Evolutionary conservation across 2,797 vertebrate genomes (phyloP), one percentile per base, ranked within the genome.

Genomic region (Rhynchotus rufescens): DNA sequence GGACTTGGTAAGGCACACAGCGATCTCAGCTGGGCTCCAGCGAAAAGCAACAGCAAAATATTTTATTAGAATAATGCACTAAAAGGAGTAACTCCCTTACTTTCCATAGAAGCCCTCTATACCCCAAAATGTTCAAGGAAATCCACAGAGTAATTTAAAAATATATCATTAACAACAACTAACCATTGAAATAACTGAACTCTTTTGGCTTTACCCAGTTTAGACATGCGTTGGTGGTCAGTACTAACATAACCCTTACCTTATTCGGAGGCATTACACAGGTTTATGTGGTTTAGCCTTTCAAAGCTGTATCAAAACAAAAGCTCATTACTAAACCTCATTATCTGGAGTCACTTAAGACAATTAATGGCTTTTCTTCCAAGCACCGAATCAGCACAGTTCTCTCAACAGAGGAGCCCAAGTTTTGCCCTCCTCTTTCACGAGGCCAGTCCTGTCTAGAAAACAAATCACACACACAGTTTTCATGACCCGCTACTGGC

Each of bases 231-330:
- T 15, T 60, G 47, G 30, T 75, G 65, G 16, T 14, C 6, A 88
- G 74, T 62, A 65, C 47, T 68, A 89, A 90, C 11, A 11, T 76
- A 68, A 84, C 65, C 72, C 42, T 7, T 87, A 80, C 49, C 57
- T 89, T 91, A 80, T 66, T 30, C 56, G 25, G 56, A 62, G 67
- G 78, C 47, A 84, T 91, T 88, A 80, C 56, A 94, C 60, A 93
- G 89, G 75, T 95, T 94, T 93, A 80, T n/a, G 42, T 65, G 65
- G 64, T 89, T 97, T 95, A 94, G 94, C 94, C 87, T 95, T 93
- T 94, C 93, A 96, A 97, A 96, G 96, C 92, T 90, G 95, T 94
- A 96, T 94, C 97, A 95, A 92, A 97, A 95, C 88, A 95, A 93
- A 97, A 97, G 89, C 89, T 95, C 96, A 96, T 95, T 95, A 97